Evolutionary conservation across 1,140 invertebrate species (phyloP).

Genomic region (Dryas iulia): DNA sequence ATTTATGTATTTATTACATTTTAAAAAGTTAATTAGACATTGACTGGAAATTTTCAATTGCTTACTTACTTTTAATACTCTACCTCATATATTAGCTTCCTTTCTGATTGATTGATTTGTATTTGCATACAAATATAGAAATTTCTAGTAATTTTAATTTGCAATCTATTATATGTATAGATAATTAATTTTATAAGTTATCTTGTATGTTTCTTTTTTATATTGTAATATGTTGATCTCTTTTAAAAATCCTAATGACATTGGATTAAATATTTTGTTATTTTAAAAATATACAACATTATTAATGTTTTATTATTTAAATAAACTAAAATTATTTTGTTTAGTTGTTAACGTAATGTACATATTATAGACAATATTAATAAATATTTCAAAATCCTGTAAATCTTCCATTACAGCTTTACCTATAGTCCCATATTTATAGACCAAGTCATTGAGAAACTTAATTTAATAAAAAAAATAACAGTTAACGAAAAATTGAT

Average conservation of each 20-base stretch:
- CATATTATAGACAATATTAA: not conserved
- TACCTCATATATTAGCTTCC: not conserved
- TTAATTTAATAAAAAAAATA: not conserved
- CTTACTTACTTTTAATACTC: not conserved
- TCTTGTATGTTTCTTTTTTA: not conserved
- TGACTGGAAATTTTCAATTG: not conserved
- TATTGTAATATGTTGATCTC: not conserved
- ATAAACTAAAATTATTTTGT: not conserved
- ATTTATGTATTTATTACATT: too few species aligned
- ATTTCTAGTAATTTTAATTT: not conserved
- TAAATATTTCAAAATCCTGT: conserved; percentile 2
- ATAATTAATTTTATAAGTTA: not conserved
- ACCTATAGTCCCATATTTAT: conserved; percentile 3
- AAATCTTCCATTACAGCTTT: conserved; percentile 4
- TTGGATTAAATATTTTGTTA: not conserved
- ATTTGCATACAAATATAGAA: not conserved
- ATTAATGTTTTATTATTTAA: not conserved
- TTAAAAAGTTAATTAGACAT: not conserved
- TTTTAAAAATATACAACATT: not conserved
- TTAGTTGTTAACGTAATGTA: not conserved
- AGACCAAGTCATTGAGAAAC: not conserved
- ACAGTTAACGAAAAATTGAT: not conserved
- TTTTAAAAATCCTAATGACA: not conserved
- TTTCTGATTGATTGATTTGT: not conserved
- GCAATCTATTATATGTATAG: too few species aligned